Conservation (phyloP, 2,888 invertebrate species). For the Galerucella calmariensis region DNA sequence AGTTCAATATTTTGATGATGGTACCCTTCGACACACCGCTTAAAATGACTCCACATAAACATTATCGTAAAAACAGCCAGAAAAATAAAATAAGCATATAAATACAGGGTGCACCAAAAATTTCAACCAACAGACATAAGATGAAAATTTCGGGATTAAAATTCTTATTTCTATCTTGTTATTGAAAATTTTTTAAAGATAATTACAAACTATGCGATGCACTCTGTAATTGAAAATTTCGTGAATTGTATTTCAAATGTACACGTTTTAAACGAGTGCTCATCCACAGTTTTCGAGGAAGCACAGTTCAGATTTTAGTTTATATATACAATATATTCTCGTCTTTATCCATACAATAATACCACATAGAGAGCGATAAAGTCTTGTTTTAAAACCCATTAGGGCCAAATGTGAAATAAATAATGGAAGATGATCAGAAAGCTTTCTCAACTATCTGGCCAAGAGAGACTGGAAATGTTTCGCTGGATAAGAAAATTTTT, state of each 20-base stretch:
- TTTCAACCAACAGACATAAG: constrained; percentile 7
- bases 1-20: constrained; percentile 36
- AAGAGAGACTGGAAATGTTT: too few relatives aligned
- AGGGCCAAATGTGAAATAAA: too few relatives aligned
- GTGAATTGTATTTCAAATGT: constrained; percentile 23
- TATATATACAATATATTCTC: constrained; percentile 27
- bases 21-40: constrained; percentile 23
- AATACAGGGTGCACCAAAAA: constrained; percentile 27
- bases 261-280: constrained; percentile 40
- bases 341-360: constrained; percentile 7
- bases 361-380: background rate
- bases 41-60: constrained; percentile 21
- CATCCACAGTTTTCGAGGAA: constrained; percentile 42
- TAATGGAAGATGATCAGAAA: too few relatives aligned
- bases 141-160: constrained; percentile 11
- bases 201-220: constrained; percentile 24
- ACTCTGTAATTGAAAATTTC: constrained; percentile 14
- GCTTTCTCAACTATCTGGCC: too few relatives aligned
- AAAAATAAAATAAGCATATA: constrained; percentile 20
- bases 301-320: constrained; percentile 41
- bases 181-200: constrained; percentile 12
- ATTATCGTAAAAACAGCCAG: constrained; percentile 24
- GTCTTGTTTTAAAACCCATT: too few relatives aligned
- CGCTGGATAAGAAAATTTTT: too few relatives aligned
- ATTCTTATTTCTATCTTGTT: constrained; percentile 21